Conservation (phyloP, 1,140 invertebrate species). For the Nasonia longicornis region DNA sequence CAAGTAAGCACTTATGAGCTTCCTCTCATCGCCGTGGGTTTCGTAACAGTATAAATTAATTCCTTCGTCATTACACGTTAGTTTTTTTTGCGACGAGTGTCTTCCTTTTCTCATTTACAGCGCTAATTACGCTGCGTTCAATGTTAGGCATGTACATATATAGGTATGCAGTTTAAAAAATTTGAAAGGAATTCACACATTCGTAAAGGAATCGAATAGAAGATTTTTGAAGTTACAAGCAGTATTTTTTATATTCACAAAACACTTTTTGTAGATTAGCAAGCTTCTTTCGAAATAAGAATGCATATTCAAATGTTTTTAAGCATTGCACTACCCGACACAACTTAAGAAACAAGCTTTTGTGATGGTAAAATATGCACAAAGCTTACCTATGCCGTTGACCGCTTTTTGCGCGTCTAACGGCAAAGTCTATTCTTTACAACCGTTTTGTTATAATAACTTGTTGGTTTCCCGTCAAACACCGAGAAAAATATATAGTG, state of each 20-base stretch:
- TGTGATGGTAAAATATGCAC: no score
- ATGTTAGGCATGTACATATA: not conserved
- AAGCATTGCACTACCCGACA: not conserved
- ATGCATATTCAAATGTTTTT: not conserved
- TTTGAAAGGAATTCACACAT: not conserved
- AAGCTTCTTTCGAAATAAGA: not conserved
- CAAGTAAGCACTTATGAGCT: not conserved
- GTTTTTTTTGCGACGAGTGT: not conserved
- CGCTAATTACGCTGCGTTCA: conserved; percentile 11
- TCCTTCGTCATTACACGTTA: not conserved
- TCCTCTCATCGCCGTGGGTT: not conserved
- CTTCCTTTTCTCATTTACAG: not conserved
- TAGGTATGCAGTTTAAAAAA: not conserved
- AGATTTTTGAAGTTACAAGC: not conserved
- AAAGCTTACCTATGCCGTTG: not conserved
- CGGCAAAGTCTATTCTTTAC: not conserved
- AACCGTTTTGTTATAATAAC: not conserved
- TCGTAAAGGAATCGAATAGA: not conserved
- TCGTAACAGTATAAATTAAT: conserved; percentile 31
- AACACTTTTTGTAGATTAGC: not conserved
- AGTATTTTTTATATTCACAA: not conserved
- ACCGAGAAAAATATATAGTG: no score
- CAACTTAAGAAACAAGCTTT: not conserved
- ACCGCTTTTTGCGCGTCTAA: not conserved
- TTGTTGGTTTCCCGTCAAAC: no score